phyloP scores from a whole-genome alignment of 1,140 invertebrate genomes.

The Ylistrum balloti region DNA sequence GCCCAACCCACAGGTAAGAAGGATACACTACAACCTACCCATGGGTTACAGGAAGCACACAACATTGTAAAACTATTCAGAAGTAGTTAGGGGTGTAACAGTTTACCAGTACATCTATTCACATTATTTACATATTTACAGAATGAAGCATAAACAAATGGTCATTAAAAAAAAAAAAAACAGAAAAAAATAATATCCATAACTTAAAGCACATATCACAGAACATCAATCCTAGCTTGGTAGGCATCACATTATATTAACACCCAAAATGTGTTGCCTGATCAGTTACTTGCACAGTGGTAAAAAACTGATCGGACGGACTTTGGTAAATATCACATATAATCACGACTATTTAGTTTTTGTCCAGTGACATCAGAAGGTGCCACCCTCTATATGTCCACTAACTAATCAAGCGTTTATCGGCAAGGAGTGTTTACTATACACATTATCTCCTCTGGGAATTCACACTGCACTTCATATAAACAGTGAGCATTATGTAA shows the following conservation, averaged over 20 bases:
- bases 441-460: background rate
- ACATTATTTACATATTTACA: slow-evolving; percentile 6
- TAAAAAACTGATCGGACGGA: background rate
- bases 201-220: slow-evolving; percentile 28
- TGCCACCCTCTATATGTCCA: background rate
- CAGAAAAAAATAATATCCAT: background rate
- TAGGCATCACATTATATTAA: background rate
- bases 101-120: background rate
- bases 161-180: slow-evolving; percentile 3
- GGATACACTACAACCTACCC: too few species aligned
- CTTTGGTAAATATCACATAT: slow-evolving; percentile 5
- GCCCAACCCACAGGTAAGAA: background rate
- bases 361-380: background rate
- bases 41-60: too few species aligned
- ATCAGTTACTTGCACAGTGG: background rate
- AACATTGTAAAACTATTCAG: too few species aligned
- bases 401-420: background rate
- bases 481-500: background rate
- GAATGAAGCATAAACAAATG: slow-evolving; percentile 34
- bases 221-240: slow-evolving; percentile 13
- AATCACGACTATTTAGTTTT: background rate
- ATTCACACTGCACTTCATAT: background rate
- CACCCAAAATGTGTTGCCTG: background rate
- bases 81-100: background rate
- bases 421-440: background rate